These are phyloP conservation scores for Spodoptera picta DNA, from an alignment of 2,888 invertebrate genomes.

Conservation along the genomic window DNA sequence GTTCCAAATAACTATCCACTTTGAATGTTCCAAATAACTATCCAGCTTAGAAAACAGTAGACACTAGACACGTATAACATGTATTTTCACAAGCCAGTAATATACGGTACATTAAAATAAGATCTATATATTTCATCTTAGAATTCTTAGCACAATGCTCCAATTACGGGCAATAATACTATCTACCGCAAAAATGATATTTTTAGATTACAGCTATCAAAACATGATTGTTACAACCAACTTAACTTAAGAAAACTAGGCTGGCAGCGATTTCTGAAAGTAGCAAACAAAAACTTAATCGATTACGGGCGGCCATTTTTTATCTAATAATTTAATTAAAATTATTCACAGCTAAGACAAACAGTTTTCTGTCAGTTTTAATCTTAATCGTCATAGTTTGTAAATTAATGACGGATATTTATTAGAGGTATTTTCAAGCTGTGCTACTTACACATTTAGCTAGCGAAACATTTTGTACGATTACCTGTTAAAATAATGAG, in stretches of 20 bases:
- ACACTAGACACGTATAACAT: conserved; percentile 3
- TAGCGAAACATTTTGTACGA: too few species aligned
- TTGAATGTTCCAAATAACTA: too few species aligned
- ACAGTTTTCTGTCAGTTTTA: neutral
- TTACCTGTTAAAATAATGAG: neutral
- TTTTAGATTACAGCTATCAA: conserved; percentile 37
- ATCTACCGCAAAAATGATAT: conserved; percentile 47
- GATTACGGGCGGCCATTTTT: conserved; percentile 18
- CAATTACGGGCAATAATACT: conserved; percentile 44
- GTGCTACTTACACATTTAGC: too few species aligned
- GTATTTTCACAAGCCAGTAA: conserved; percentile 15
- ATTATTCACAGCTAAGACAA: conserved; percentile 3
- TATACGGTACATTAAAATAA: conserved; percentile 18
- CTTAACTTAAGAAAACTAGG: conserved; percentile 58
- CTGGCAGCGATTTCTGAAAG: conserved; percentile 47
- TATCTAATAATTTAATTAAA: conserved; percentile 11
- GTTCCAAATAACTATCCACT: too few species aligned
- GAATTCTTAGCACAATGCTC: conserved; percentile 31
- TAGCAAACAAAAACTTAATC: conserved; percentile 21
- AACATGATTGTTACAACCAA: conserved; percentile 59
- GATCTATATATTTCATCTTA: conserved; percentile 47
- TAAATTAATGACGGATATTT: too few species aligned
- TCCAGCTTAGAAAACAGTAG: too few species aligned
- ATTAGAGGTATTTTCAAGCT: too few species aligned
- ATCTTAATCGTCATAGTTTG: too few species aligned